Percentiles rank a stretch among this genome's conserved stretches.
Evolutionary conservation across 2,888 invertebrate genomes (phyloP).

Genomic region (Endomychus coccineus): DNA sequence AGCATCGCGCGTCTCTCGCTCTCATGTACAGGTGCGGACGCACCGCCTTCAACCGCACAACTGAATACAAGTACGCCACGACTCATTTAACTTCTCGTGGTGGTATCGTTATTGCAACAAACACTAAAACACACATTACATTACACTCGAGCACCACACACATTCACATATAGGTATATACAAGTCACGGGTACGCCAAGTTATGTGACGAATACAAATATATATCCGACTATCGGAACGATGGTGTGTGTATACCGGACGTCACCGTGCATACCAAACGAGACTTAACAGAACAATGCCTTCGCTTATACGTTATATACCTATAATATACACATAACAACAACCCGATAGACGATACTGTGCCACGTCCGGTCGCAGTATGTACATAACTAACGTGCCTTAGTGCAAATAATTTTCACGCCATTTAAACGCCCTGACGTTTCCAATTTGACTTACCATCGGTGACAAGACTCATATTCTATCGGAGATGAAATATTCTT

Average conservation of each 20-base stretch:
- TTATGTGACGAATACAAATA: conserved; percentile 42
- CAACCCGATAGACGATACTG: too few relatives aligned
- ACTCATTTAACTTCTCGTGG: conserved; percentile 34
- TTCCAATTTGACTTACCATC: too few relatives aligned
- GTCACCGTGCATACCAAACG: conserved; percentile 31
- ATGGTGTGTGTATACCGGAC: conserved; percentile 17
- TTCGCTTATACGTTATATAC: too few relatives aligned
- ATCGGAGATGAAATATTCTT: too few relatives aligned
- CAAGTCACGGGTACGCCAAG: conserved; percentile 30
- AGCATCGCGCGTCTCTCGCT: conserved; percentile 7
- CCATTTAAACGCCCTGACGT: too few relatives aligned
- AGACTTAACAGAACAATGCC: conserved; percentile 15
- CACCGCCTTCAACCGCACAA: conserved; percentile 33
- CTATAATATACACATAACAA: too few relatives aligned
- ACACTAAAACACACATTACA: conserved; percentile 10
- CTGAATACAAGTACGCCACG: conserved; percentile 34
- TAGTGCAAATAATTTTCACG: too few relatives aligned
- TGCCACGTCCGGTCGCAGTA: too few relatives aligned
- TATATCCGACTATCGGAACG: conserved; percentile 18
- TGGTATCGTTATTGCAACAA: conserved; percentile 12
- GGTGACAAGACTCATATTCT: too few relatives aligned
- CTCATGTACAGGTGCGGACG: conserved; percentile 26
- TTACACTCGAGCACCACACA: too few relatives aligned
- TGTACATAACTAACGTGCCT: too few relatives aligned
- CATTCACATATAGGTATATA: conserved; percentile 6